A percentile compares a stretch with the other conserved stretches of the same genome.
Conservation (phyloP, 2,113 vertebrate genomes). For the Bubalus kerabau region DNA sequence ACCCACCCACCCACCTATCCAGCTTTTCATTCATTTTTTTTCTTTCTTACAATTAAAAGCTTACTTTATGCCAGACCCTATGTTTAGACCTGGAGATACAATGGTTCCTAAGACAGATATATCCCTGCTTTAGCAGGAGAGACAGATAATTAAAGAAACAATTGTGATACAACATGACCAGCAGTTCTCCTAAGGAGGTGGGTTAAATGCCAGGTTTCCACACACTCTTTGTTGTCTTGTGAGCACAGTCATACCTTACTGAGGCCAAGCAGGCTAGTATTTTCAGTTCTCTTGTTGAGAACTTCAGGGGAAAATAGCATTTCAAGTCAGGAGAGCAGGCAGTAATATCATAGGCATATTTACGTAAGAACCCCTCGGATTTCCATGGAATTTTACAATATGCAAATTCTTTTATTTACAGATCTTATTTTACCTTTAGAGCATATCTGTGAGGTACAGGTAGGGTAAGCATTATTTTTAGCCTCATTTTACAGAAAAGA, state of each 20-base stretch:
- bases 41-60: background rate
- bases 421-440: background rate
- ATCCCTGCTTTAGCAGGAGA: background rate
- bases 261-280: background rate
- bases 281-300: background rate
- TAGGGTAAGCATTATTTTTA: background rate
- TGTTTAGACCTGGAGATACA: background rate
- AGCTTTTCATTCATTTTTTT: background rate
- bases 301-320: background rate
- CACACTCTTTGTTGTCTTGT: background rate
- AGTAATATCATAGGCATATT: background rate
- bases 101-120: background rate
- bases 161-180: background rate
- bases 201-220: background rate
- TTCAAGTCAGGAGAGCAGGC: background rate
- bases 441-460: background rate
- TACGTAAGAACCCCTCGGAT: background rate
- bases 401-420: background rate
- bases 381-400: background rate
- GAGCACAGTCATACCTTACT: background rate
- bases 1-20: background rate
- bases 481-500: constrained; percentile 8
- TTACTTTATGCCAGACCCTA: background rate
- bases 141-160: background rate
- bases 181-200: background rate